These are phyloP conservation scores for Philhelius pedissequus DNA, from an alignment of 2,888 invertebrate genomes.

Conservation along the genomic window DNA sequence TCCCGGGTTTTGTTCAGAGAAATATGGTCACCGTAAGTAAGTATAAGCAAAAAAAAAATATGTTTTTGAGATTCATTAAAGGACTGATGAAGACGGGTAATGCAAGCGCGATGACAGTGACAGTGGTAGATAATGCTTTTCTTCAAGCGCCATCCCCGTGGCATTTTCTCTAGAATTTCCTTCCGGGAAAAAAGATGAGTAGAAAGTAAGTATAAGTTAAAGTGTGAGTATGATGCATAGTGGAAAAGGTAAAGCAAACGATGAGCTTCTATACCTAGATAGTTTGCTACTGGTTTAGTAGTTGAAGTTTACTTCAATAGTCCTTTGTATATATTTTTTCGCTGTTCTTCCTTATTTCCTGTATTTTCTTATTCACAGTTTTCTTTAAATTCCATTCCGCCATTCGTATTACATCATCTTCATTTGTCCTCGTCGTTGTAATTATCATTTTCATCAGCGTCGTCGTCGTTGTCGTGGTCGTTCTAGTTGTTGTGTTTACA, in stretches of 20 bases:
- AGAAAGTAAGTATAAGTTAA: not conserved
- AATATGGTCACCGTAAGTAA: no score
- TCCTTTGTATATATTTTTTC: slow-evolving; percentile 24
- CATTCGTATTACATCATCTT: slow-evolving; percentile 4
- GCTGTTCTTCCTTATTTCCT: slow-evolving; percentile 56
- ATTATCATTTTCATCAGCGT: not conserved
- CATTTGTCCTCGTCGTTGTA: slow-evolving; percentile 11
- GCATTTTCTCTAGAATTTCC: slow-evolving; percentile 60
- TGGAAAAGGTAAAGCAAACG: slow-evolving; percentile 7
- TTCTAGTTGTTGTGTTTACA: slow-evolving; percentile 35
- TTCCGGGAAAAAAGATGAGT: slow-evolving; percentile 61
- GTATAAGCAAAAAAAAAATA: not conserved
- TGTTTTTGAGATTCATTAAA: not conserved
- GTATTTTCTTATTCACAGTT: slow-evolving; percentile 35
- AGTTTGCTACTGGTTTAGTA: slow-evolving; percentile 14
- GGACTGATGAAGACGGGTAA: not conserved
- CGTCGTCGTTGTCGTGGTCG: not conserved
- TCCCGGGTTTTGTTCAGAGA: no score
- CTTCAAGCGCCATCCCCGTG: slow-evolving; percentile 50
- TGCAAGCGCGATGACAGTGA: slow-evolving; percentile 22
- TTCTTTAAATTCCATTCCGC: slow-evolving; percentile 2
- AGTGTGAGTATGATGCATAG: not conserved
- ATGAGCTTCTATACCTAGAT: slow-evolving; percentile 51
- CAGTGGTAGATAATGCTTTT: slow-evolving; percentile 47
- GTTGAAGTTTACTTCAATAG: slow-evolving; percentile 58